Base-by-base conservation (phyloP, 2,797 vertebrate genomes). In the Periophthalmus magnuspinnatus region DNA sequence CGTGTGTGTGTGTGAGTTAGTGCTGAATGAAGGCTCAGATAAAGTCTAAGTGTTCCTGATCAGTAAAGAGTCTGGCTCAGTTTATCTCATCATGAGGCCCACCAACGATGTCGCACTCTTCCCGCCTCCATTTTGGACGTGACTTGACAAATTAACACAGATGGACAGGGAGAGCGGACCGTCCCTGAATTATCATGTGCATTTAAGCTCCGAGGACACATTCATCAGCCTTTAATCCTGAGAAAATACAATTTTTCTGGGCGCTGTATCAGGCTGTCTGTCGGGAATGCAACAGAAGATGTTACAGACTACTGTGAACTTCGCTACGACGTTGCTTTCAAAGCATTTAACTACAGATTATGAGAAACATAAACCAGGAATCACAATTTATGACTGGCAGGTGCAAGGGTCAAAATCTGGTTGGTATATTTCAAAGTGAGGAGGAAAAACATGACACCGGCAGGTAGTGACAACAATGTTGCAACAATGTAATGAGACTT, bases 401-500 rank as follows among this genome's bases (percentile, higher is more conserved):
- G 84, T 77, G 84, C 86, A 89, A 82, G 77, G 88, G 89, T 89
- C 88, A 88, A 84, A 89, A 88, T 89, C 88, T 92, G 87, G 82
- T 85, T 90, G 82, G 81, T 83, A 87, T 90, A 86, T 72, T 86
- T 91, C 87, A 89, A 86, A 86, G 34, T 45, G 71, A 82, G 57
- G 32, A 68, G 66, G 58, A 52, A 69, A 76, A 55, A 64, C 58
- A 67, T 60, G 71, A 76, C 33, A 50, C 65, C 63, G 74, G 75
- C 57, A 84, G 71, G 70, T 86, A 79, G 55, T 68, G 70, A 78
- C 65, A 75, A 69, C 64, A 75, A 67, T 84, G 56, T 61, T 70
- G 74, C 66, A 82, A 82, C 47, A 76, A 84, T 71, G 86, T 59
- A 60, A 72, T 33, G 33, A 38, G 75, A 70, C 69, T 28, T 80